phyloP scores from a whole-genome alignment of 1,140 invertebrate species.

The Halesus radiatus region DNA sequence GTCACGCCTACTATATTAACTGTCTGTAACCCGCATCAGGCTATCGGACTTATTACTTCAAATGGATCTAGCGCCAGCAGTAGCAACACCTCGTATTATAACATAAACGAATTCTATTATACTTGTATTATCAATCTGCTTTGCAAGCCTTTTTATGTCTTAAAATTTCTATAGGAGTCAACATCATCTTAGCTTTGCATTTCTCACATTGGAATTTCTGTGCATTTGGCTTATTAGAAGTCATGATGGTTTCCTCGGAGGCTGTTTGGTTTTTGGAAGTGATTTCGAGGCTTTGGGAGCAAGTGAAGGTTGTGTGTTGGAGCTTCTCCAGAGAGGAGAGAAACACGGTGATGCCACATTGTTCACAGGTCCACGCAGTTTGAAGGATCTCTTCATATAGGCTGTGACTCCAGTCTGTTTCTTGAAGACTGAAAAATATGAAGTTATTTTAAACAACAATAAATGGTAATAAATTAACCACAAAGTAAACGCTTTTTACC shows the following conservation, averaged over 20 bases:
- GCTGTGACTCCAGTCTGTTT: slow-evolving; percentile 74
- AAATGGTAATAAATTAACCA: no score
- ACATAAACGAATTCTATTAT: no score
- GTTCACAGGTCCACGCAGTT: slow-evolving; percentile 72
- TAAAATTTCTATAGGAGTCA: slow-evolving; percentile 83
- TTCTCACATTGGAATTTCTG: slow-evolving; percentile 79
- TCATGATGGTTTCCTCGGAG: slow-evolving; percentile 59
- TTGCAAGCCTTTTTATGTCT: slow-evolving; percentile 78
- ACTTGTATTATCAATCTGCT: background rate
- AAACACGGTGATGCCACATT: slow-evolving; percentile 68
- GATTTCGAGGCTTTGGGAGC: slow-evolving; percentile 59
- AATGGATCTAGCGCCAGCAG: no score
- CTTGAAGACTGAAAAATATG: slow-evolving; percentile 67
- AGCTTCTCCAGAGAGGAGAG: slow-evolving; percentile 73
- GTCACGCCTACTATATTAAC: no score
- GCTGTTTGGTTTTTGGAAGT: slow-evolving; percentile 55
- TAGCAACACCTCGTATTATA: no score
- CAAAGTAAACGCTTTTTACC: no score
- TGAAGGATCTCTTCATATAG: slow-evolving; percentile 69
- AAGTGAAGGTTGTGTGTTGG: slow-evolving; percentile 67
- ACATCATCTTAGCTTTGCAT: slow-evolving; percentile 78
- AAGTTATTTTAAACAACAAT: no score
- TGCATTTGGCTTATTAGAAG: slow-evolving; percentile 71
- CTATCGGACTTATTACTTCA: no score
- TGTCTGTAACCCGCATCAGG: no score